Base-by-base conservation (phyloP, 2,797 vertebrate species). In the Enteromius thamalakanensis region DNA sequence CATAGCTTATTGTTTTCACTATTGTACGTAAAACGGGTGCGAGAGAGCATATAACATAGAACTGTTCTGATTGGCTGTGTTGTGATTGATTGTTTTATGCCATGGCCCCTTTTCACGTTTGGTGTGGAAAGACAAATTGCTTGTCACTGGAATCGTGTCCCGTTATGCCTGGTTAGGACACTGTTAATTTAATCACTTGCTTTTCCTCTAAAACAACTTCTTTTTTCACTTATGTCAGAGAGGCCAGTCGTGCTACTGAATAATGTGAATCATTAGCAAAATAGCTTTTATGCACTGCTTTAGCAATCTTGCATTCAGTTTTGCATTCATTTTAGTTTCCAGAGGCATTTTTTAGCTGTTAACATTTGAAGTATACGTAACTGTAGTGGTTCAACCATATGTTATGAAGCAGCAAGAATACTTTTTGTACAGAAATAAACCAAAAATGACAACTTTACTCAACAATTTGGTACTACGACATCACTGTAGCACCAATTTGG, bases 221-320 rank as follows among this genome's bases (percentile, higher is more conserved):
- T 21, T 75, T 53, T 55, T n/a, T 32, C 49, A 75, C 72, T 23
- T 75, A 23, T 75, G 49, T 75, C 49, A 75, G 10, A 55, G n/a
- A 45, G 49, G 29, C 32, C 32, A 34, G 10, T 37, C 4, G 47
- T 74, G 29, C 49, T 74, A 21, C 49, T 75, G 29, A 34, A 75
- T 55, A 49, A 49, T 29, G 70, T 72, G 51, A 51, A 26, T 26
- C 23, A 26, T 70, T 70, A 72, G 15, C 45, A 32, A 29, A 72
- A 49, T 29, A 29, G 23, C 45, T 21, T 32, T 11, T 21, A 32
- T 72, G 23, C 23, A 15, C 15, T 6, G 1, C 51, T 72, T 32
- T 72, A 72, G 9, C 15, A 72, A 72, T 51, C 17, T 49, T 29
- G 23, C 42, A 6, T 71, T 29, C 23, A 19, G 8, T 11, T 55